Base-by-base conservation (phyloP, 2,113 vertebrate genomes). In the Bungarus multicinctus region DNA sequence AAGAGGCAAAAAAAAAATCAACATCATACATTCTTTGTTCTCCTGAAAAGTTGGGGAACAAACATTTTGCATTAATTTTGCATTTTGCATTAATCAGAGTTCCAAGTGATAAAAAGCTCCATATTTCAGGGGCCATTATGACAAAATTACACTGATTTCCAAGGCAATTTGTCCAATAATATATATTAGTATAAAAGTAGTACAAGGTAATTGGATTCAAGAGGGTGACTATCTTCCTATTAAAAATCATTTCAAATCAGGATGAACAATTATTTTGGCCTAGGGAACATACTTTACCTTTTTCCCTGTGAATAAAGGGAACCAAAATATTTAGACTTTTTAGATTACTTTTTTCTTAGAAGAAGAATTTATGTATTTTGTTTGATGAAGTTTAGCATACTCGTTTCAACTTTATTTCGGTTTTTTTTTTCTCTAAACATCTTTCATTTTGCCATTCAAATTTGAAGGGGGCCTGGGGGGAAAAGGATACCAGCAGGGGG, bases 1-100 rank as follows among this genome's bases (percentile, higher is more conserved):
- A 74, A 54, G 90, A 93, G 94, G 1, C 64, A 94, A 95, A 94
- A 93, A 93, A 57, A 93, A 39, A 39, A 81, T 74, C 2, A 81
- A 39, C 34, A 22, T 81, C 43, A 39, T 9, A 22, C 74, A 81
- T 43, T 81, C 18, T 43, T 81, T 23, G 7, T 81, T 43, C 74
- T 14, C 60, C 27, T 81, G 74, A 43, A 81, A 81, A 43, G 20
- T 81, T 81, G 34, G 34, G 43, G 7, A 43, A 43, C 18, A 81
- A 81, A 16, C 5, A 43, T 50, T 81, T 7, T 55, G 52, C 27
- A n/a, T n/a, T 50, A 5, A 23, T 45, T n/a, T n/a, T n/a, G n/a
- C 5, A 43, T 50, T 81, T 7, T 55, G 52, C 27, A n/a, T n/a
- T 50, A 5, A 23, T 45, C 25, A 20, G 60, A 57, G 34, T 10